Evolutionary conservation across 1,140 invertebrate species (phyloP), one percentile per base, ranked within the genome.

Genomic region (Drosophila elegans): DNA sequence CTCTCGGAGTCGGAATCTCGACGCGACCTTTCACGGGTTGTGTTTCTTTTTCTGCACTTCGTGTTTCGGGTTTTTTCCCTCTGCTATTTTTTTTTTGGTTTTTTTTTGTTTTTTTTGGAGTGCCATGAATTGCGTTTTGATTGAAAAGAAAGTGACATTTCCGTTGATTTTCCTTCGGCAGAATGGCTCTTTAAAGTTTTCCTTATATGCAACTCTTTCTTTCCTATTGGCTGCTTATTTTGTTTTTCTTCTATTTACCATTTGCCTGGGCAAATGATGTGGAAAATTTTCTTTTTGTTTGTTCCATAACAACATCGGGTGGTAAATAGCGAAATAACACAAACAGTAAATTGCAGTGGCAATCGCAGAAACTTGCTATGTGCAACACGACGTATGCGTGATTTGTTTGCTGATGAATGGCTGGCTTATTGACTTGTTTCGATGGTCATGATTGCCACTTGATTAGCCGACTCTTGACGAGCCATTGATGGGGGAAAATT

Each of bases 141-240:
- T 89, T 89, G 84, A 89, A 89, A 89, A 89, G 84, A 89, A 89
- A 89, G 84, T 89, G 84, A 89, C 84, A 89, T 89, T 89, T 89
- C 84, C 84, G 84, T 62, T 89, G 84, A 86, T 83, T 86, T 86
- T 71, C 67, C 83, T 77, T 79, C 75, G 48, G 49, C 71, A 62
- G 73, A 74, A 63, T 62, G 59, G 21, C 16, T 68, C 57, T 60
- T 46, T 48, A 77, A 56, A 69, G 55, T 84, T 84, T 85, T 77
- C 66, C 72, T 72, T 83, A 72, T 83, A 52, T 74, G 59, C 55
- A 55, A 56, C n/a, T 46, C 46, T 44, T 55, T 46, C 46, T 53
- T 61, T 64, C 71, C 32, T 12, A 38, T 27, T 68, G 32, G 44
- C 53, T 57, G 59, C 61, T 39, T 51, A 66, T 74, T 64, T 49